A percentile compares a stretch with the other conserved stretches of the same genome.
phyloP scores from a whole-genome alignment of 2,113 vertebrate genomes.

The Paralichthys olivaceus region DNA sequence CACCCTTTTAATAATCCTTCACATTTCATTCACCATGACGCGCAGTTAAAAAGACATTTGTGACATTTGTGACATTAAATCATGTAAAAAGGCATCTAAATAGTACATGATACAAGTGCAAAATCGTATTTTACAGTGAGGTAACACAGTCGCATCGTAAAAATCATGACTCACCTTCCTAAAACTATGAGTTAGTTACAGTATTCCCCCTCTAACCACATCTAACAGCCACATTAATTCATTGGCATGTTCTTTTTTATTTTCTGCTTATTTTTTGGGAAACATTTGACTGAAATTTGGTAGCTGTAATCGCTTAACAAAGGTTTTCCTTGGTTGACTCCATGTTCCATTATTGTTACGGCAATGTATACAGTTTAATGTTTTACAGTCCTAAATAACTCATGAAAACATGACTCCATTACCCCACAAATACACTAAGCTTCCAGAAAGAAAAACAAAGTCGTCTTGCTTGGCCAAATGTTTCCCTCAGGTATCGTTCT shows the following conservation, averaged over 20 bases:
- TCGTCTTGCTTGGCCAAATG: slow-evolving; percentile 35
- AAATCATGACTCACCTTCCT: slow-evolving; percentile 57
- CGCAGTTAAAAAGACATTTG: slow-evolving; percentile 58
- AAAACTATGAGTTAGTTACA: slow-evolving; percentile 54
- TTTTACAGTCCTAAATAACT: slow-evolving; percentile 43
- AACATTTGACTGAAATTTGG: slow-evolving; percentile 35
- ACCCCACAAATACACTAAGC: slow-evolving; percentile 46
- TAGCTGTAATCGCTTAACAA: slow-evolving; percentile 41
- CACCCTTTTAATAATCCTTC: slow-evolving; percentile 31
- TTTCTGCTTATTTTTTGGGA: slow-evolving; percentile 51
- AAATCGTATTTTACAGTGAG: slow-evolving; percentile 80
- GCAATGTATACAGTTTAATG: slow-evolving; percentile 37
- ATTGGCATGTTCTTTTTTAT: slow-evolving; percentile 17
- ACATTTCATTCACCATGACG: slow-evolving; percentile 49
- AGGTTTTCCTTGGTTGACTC: slow-evolving; percentile 12
- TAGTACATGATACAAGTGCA: slow-evolving; percentile 81
- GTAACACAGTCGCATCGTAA: slow-evolving; percentile 75
- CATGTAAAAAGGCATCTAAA: slow-evolving; percentile 69
- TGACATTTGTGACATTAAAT: slow-evolving; percentile 25
- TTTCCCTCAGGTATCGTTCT: slow-evolving; percentile 39
- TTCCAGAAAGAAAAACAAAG: slow-evolving; percentile 49
- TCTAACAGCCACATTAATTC: slow-evolving; percentile 36
- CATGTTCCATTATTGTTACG: slow-evolving; percentile 25
- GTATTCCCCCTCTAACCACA: slow-evolving; percentile 37
- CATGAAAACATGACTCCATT: slow-evolving; percentile 38